Base-by-base conservation (phyloP, 2,797 vertebrate species). In the Hozukius guyotensis region DNA sequence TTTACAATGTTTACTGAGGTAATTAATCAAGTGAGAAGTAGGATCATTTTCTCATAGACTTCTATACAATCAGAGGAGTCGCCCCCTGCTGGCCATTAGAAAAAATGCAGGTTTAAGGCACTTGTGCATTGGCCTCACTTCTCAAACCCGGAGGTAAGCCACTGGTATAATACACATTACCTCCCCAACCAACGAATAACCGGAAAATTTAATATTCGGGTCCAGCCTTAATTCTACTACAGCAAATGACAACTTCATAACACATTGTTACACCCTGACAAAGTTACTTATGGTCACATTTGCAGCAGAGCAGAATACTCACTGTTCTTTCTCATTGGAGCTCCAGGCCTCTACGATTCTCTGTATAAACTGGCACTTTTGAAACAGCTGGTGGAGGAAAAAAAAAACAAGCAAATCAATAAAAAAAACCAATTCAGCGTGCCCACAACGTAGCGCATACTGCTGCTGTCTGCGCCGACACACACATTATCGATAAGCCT, bases 241-340 rank as follows among this genome's bases (percentile, higher is more conserved):
- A 38, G 32, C 16, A 36, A 52, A 76, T 62, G 11, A 13, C 2
- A 36, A 16, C 18, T 62, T 13, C 8, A 29, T 49, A 32, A 76
- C 32, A 42, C 18, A 63, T 2, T 22, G 32, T 38, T n/a, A 75
- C 10, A 61, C 5, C 34, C 18, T 29, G 20, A 63, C 38, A 62
- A 36, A 53, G 6, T 62, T 49, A 38, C 27, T 25, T 9, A 13
- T 42, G 24, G 20, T 55, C 5, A n/a, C 3, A 29, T 29, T 49
- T 31, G 22, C 25, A 67, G 53, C 11, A 77, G 25, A 72, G 49
- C 14, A 74, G 3, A 72, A 71, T 88, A 97, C 98, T 97, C 93
- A 99, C 99, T 99, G 98, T 90, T 98, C 98, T 89, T 97, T 99
- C 88, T 99, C 99, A 80, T 99, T 99, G 93, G 97, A 96, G 82